Evolutionary conservation across 2,797 vertebrate species (phyloP).

Genomic region (Dipus sagitta): DNA sequence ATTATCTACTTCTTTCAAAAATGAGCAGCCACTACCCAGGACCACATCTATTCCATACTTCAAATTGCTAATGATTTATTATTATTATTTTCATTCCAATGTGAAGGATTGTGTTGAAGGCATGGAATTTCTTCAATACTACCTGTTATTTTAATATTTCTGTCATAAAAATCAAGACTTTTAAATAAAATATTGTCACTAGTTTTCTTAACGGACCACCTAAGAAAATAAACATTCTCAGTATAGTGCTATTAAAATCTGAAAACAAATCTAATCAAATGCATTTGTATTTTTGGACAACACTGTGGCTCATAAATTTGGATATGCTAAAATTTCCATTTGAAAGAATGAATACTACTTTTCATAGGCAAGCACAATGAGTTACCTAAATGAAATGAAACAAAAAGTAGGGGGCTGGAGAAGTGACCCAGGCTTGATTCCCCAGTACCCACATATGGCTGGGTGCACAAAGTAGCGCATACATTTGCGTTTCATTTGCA

Average conservation of each 20-base stretch:
- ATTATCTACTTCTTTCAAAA: slow-evolving; percentile 73
- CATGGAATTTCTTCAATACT: background rate
- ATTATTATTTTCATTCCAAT: background rate
- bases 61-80: background rate
- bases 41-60: slow-evolving; percentile 17
- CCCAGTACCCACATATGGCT: no score
- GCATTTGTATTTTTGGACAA: background rate
- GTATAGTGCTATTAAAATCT: background rate
- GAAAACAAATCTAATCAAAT: background rate
- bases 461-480: no score
- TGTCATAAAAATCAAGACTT: background rate
- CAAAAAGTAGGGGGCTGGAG: no score
- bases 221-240: background rate
- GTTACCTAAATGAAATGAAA: background rate
- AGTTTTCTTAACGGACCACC: background rate
- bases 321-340: slow-evolving; percentile 8
- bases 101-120: background rate
- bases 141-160: background rate
- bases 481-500: no score
- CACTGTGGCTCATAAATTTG: background rate
- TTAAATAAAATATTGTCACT: slow-evolving; percentile 19
- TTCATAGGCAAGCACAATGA: background rate
- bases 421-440: no score
- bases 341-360: background rate
- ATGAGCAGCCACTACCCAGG: background rate